Percentiles rank a stretch among this genome's conserved stretches.
Conservation (phyloP, 2,888 invertebrate genomes). For the Anoplius nigerrimus region DNA sequence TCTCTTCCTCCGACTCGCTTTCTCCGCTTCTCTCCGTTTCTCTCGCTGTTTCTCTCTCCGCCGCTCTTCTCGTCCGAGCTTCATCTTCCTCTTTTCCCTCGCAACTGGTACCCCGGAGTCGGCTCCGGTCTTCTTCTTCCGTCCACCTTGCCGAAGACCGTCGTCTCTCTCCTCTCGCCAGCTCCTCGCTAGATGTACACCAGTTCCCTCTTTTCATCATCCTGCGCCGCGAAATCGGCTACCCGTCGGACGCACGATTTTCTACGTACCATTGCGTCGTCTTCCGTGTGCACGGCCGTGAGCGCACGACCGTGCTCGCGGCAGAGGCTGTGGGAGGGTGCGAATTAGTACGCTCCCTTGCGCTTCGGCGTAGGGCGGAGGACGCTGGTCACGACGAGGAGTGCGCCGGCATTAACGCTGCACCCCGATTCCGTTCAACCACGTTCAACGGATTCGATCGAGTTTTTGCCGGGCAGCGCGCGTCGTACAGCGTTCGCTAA, state of each 20-base stretch:
- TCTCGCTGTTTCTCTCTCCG: slow-evolving; percentile 15
- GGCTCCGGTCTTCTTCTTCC: neutral
- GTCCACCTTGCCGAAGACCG: slow-evolving; percentile 1
- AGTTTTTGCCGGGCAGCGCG: too few species aligned
- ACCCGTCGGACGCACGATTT: slow-evolving; percentile 40
- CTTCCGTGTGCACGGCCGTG: slow-evolving; percentile 7
- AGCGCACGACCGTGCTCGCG: neutral
- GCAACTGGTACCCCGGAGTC: neutral
- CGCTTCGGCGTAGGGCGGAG: slow-evolving; percentile 11
- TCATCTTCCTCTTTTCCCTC: neutral
- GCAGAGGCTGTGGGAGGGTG: slow-evolving; percentile 1
- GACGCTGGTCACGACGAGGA: neutral
- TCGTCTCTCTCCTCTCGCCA: slow-evolving; percentile 20
- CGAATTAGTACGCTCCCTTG: slow-evolving; percentile 32
- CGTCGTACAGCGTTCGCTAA: too few species aligned
- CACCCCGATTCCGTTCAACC: neutral
- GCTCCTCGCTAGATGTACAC: too few species aligned
- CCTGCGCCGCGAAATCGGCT: slow-evolving; percentile 40
- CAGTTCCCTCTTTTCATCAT: too few species aligned
- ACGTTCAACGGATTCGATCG: too few species aligned
- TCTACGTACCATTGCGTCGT: slow-evolving; percentile 24
- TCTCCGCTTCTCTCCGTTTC: slow-evolving; percentile 5
- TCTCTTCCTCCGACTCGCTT: neutral
- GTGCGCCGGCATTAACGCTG: slow-evolving; percentile 9
- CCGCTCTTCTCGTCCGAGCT: neutral